Evolutionary conservation across 2,113 vertebrate species (phyloP).

Genomic region (Daboia siamensis): DNA sequence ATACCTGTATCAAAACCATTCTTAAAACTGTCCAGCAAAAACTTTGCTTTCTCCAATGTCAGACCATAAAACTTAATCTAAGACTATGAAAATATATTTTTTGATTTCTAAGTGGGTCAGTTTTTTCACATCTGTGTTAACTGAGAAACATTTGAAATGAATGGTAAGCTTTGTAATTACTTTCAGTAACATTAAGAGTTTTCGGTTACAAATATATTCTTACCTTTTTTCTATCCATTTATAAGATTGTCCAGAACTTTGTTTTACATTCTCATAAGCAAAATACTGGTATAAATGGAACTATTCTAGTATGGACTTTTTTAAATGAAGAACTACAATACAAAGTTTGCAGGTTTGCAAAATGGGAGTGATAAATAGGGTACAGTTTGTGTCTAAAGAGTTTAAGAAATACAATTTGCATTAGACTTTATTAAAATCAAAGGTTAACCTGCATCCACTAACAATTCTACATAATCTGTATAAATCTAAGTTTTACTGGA

Average conservation of each 20-base stretch:
- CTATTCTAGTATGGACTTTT: not conserved
- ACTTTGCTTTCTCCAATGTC: not conserved
- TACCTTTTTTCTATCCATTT: not conserved
- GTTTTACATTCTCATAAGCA: not conserved
- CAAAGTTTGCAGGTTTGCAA: not conserved
- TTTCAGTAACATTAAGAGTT: not conserved
- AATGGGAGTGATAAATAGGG: not conserved
- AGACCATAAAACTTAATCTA: not conserved
- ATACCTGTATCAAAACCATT: not conserved
- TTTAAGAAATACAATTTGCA: not conserved
- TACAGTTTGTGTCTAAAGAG: not conserved
- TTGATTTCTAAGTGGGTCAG: not conserved
- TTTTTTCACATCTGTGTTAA: not conserved
- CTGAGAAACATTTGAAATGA: not conserved
- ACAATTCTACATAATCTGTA: not conserved
- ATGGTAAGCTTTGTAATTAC: not conserved
- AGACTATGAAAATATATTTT: not conserved
- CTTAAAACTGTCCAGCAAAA: not conserved
- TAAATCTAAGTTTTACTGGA: not conserved
- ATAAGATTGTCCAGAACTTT: not conserved
- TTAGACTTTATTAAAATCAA: not conserved
- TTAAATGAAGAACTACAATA: not conserved
- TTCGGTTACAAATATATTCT: not conserved
- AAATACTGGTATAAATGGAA: not conserved
- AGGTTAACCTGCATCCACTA: not conserved